A percentile compares a stretch with the other conserved stretches of the same genome.
These are phyloP conservation scores for Montipora efflorescens DNA, from an alignment of 64 coral and sea anemone species.

Conservation along the genomic window DNA sequence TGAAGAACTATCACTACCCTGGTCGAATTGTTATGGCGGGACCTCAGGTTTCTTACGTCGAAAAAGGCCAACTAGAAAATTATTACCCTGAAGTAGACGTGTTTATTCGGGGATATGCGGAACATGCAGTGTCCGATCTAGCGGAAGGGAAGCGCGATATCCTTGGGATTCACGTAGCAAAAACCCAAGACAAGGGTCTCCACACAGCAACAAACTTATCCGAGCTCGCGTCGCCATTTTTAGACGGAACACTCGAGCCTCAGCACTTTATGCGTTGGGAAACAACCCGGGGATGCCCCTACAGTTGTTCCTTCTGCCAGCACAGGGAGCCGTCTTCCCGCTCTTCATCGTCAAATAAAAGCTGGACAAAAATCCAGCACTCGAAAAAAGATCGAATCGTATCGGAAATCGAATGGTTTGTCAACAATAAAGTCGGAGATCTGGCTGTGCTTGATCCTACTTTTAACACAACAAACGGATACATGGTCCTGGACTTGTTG, in stretches of 20 bases:
- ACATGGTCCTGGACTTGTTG: slow-evolving; percentile 4
- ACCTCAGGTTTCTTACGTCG: slow-evolving; percentile 48
- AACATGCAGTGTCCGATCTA: slow-evolving; percentile 19
- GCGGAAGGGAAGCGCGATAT: slow-evolving; percentile 30
- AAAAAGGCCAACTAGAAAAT: slow-evolving; percentile 27
- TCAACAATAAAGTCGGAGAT: slow-evolving; percentile 7
- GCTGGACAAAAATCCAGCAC: slow-evolving; percentile 38
- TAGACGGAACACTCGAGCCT: slow-evolving; percentile 13
- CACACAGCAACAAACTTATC: not conserved
- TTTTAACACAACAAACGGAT: slow-evolving; percentile 5
- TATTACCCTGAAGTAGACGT: slow-evolving; percentile 34
- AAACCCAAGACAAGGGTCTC: not conserved
- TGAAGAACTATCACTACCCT: slow-evolving; percentile 2
- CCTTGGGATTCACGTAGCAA: slow-evolving; percentile 5
- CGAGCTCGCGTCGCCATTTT: slow-evolving; percentile 26
- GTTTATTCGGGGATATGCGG: slow-evolving; percentile 53
- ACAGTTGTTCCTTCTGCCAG: slow-evolving; percentile 44
- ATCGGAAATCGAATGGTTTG: slow-evolving; percentile 36
- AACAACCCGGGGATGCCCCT: slow-evolving; percentile 36
- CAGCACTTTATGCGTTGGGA: slow-evolving; percentile 41
- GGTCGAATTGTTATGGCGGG: slow-evolving; percentile 46
- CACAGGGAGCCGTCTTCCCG: slow-evolving; percentile 12
- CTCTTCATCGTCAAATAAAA: not conserved
- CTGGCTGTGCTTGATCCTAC: slow-evolving; percentile 36
- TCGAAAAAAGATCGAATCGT: slow-evolving; percentile 3